A percentile compares a stretch with the other conserved stretches of the same genome.
Conservation (phyloP, 1,140 invertebrate species). For the Trichonephila clavipes region DNA sequence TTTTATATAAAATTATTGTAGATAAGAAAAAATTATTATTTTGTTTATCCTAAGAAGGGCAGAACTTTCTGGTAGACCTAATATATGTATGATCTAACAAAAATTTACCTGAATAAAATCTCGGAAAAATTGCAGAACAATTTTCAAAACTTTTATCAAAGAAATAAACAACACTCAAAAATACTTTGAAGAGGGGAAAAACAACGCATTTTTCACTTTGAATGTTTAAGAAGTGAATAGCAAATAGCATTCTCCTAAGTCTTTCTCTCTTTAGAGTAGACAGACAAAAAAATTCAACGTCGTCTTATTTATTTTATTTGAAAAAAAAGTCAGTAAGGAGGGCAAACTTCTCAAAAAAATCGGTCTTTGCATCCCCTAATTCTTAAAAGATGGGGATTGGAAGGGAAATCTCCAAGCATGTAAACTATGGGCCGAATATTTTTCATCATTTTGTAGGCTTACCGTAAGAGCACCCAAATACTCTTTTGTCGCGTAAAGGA, state of each 20-base stretch:
- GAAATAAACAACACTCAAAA: no score
- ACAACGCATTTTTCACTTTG: background rate
- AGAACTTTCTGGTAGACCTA: no score
- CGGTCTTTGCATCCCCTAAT: background rate
- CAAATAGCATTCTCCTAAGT: background rate
- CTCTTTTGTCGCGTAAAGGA: background rate
- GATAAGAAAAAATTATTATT: no score
- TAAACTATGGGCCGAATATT: conserved; percentile 50
- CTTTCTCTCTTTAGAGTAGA: background rate
- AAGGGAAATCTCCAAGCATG: conserved; percentile 1
- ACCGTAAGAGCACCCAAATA: conserved; percentile 38
- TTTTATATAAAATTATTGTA: no score
- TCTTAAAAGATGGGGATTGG: background rate
- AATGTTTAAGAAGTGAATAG: background rate
- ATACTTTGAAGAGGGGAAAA: no score
- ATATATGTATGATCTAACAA: no score
- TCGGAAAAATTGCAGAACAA: no score
- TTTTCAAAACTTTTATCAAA: no score
- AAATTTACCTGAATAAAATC: no score
- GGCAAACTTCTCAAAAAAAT: background rate
- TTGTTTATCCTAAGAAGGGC: no score
- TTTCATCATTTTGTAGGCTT: conserved; percentile 71
- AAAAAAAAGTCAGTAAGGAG: background rate
- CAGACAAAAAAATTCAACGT: background rate
- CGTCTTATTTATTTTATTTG: background rate